Conservation (phyloP, 2,113 vertebrate species). For the Upupa epops region DNA sequence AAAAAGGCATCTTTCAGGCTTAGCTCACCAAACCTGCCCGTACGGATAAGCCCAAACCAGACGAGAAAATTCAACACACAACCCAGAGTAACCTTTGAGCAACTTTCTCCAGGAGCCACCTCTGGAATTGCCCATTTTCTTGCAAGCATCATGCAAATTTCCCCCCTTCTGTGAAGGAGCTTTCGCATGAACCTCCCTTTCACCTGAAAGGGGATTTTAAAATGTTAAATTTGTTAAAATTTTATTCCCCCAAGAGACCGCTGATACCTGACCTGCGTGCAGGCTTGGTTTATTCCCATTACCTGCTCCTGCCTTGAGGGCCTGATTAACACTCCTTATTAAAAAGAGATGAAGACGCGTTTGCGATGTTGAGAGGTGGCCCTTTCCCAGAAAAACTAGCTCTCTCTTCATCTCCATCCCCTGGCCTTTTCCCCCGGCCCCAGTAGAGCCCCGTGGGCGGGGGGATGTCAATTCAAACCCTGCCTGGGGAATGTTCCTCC, state of each 20-base stretch:
- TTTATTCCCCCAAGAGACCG: neutral
- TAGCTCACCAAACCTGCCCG: neutral
- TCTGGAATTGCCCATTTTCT: neutral
- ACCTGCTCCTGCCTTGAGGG: neutral
- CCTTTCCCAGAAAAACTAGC: neutral
- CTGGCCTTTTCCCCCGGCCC: neutral
- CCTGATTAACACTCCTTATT: neutral
- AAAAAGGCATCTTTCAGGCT: neutral
- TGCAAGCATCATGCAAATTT: neutral
- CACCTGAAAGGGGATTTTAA: neutral
- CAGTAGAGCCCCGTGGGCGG: neutral
- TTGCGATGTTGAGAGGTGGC: neutral
- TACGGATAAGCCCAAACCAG: neutral
- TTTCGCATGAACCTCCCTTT: neutral
- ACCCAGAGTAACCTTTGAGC: neutral
- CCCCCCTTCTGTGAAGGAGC: neutral
- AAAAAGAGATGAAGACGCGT: neutral
- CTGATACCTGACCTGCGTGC: neutral
- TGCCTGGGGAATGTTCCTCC: neutral
- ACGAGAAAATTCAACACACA: neutral
- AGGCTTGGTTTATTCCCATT: neutral
- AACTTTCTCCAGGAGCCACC: conserved; percentile 63
- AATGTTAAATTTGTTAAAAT: neutral
- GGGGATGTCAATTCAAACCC: neutral
- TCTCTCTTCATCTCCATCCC: neutral